Evolutionary conservation across 2,888 invertebrate species (phyloP), one percentile per base, ranked within the genome.

Genomic region (Heliconius erato): DNA sequence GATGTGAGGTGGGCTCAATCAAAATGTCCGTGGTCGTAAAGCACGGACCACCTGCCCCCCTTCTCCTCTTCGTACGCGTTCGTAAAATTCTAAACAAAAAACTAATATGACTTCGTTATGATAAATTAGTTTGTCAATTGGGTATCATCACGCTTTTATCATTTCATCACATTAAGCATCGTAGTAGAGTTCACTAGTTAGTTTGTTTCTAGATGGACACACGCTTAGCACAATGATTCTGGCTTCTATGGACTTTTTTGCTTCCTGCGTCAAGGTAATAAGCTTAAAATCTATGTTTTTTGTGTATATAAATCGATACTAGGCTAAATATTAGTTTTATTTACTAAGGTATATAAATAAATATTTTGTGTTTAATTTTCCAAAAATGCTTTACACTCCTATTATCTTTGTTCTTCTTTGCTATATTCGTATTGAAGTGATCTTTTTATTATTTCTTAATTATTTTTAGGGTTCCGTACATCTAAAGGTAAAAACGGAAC

Each of bases 141-240:
- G 72, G 44, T 28, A 26, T 40, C 19, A 44, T 67, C n/a, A 40
- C 26, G 54, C 54, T 23, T 54, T 23, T 54, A 54, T 68, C 59
- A 63, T 74, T 35, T 7, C 12, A 44, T 59, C 59, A 81, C 65
- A 69, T 71, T 72, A 76, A 74, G 76, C 19, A 81, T 67, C 78
- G 44, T 28, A 79, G 80, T 85, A 87, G 85, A 74, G 84, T 84
- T 86, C 83, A 88, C 85, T 87, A 86, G 86, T 87, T 89, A 89
- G 88, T 90, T 88, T 90, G 82, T 89, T 92, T 92, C 83, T 92
- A 93, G 92, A 92, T 91, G 90, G 88, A 88, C 85, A 85, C 87
- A 81, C 83, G 83, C 80, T 87, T 88, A 86, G 84, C 86, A 81
- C 85, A 87, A 81, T 89, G 87, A 82, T 84, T 81, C 80, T 85